Evolutionary conservation across 2,113 vertebrate genomes (phyloP), one percentile per base, ranked within the genome.

Genomic region (Lepus timidus): DNA sequence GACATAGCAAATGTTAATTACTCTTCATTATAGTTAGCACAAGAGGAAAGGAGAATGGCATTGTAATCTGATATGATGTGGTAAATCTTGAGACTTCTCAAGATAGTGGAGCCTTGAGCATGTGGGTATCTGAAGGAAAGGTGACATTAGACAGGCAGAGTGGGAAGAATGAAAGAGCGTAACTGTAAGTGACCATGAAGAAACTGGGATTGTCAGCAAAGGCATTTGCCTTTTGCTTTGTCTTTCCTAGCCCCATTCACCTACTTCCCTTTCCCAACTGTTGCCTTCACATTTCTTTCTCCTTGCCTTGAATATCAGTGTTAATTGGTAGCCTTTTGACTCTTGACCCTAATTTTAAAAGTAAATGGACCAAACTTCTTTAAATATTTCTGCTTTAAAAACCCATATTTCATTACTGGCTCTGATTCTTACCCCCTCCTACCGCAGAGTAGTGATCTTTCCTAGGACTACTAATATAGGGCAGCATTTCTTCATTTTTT

Each of bases 321-420:
- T 88, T 71, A 58, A 68, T 93, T 87, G 19, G 33, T 89, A 75
- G 70, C 31, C 76, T 88, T 79, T 76, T 92, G 29, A 64, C 39
- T 76, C 27, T 39, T 62, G 6, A 52, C 71, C 33, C 85, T 93
- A 71, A 89, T 87, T 96, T 95, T 73, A 90, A 61, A 93, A 76
- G 61, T 85, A 16, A 85, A 74, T 68, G 16, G 92, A 90, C 33
- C 83, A 51, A 11, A 36, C 14, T 44, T 44, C 44, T 29, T 84
- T 85, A 3, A 68, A 55, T 84, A 65, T 82, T 95, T 83, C 79
- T 73, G 51, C 55, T 85, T 94, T 39, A 44, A 73, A 97, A 88
- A 49, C 14, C 6, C 13, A 2, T 95, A 25, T 70, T 93, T 93
- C n/a, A 82, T 86, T 79, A 61, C 29, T 52, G 33, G 14, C 39